Base-by-base conservation (phyloP, 2,113 vertebrate genomes). In the Cynopterus brachyotis region DNA sequence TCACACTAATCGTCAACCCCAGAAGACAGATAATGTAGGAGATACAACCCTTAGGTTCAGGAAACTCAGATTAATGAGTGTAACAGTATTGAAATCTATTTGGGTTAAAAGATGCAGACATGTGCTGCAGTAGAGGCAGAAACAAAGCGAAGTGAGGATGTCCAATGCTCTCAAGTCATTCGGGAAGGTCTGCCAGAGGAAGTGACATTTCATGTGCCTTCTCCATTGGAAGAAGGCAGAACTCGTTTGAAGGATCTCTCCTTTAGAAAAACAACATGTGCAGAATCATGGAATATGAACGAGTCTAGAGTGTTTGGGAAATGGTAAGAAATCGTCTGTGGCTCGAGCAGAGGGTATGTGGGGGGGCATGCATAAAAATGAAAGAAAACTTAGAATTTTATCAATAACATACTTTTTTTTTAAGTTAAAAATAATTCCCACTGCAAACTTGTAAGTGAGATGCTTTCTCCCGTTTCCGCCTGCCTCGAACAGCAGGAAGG, bases 401-500 rank as follows among this genome's bases (percentile, higher is more conserved):
- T 91, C 89, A 76, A 95, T 89, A 88, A 12, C 50, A 78, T 66
- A n/a, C 35, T 93, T 95, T 50, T 95, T 50, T 94, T 84, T 87
- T 35, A 57, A 64, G 86, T 95, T 82, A 95, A 94, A 95, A 95
- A 93, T 73, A 92, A 78, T 81, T 57, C 17, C 28, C 35, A n/a
- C 22, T 81, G 84, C 89, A 96, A 92, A 94, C 35, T 28, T 40
- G 28, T 30, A 35, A 93, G 73, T 55, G 35, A 95, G 50, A 40
- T 75, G 37, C 47, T 91, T 85, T 79, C 95, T 69, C 57, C 15
- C 1, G 35, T 69, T 67, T 37, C 76, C 55, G 8, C 42, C 57
- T 89, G 72, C 32, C 35, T 35, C 20, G 69, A 91, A 19, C 37
- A 95, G 76, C 80, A 75, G 66, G 42, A 42, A 76, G 55, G 40